Conservation (phyloP, 1,140 invertebrate species). For the Hycleus phaleratus region DNA sequence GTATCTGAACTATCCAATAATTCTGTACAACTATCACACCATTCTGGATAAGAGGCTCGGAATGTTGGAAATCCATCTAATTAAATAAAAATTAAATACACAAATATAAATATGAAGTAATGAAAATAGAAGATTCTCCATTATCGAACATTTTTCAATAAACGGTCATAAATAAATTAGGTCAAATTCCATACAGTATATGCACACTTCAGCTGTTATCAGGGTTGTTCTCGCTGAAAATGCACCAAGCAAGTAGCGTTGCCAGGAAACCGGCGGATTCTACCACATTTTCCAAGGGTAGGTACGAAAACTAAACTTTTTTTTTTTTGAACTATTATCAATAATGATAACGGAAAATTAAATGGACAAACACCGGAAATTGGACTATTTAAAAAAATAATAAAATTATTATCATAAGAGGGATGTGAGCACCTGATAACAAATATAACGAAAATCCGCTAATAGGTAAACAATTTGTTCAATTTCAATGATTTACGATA, state of each 20-base stretch:
- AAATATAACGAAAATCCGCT: too few species aligned
- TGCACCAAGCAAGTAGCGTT: background rate
- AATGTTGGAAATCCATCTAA: slow-evolving; percentile 80
- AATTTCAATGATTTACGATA: slow-evolving; percentile 9
- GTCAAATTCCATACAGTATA: background rate
- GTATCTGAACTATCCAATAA: slow-evolving; percentile 38
- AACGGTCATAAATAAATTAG: background rate
- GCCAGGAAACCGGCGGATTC: too few species aligned
- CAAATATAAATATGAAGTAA: background rate
- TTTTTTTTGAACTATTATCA: too few species aligned
- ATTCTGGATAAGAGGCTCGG: slow-evolving; percentile 75
- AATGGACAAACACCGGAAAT: too few species aligned
- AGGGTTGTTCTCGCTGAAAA: background rate
- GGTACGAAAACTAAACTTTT: too few species aligned
- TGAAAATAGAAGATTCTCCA: background rate
- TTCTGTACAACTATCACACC: slow-evolving; percentile 57
- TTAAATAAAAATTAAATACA: slow-evolving; percentile 21
- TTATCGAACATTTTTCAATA: background rate
- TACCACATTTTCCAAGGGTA: too few species aligned
- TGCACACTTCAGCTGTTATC: background rate
- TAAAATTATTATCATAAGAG: too few species aligned
- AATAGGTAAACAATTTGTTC: slow-evolving; percentile 11
- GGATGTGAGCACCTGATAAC: too few species aligned
- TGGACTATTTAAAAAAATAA: too few species aligned
- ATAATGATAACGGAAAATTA: too few species aligned